A percentile compares a stretch with the other conserved stretches of the same genome.
These are phyloP conservation scores for Gouania willdenowi DNA, from an alignment of 2,797 vertebrate species.

Conservation along the genomic window DNA sequence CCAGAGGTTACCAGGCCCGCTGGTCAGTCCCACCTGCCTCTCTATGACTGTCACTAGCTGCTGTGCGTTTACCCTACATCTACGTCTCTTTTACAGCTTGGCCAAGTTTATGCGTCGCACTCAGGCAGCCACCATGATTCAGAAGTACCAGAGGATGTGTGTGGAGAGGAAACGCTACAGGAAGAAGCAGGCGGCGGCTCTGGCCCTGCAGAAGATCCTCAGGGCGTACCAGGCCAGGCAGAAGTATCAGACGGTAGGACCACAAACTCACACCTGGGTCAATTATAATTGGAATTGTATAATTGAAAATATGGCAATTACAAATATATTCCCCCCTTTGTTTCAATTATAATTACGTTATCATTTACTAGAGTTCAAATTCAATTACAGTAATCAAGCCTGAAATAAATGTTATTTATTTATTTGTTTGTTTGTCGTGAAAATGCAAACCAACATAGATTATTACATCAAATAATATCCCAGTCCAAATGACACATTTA, in stretches of 20 bases:
- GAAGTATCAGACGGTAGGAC: slow-evolving; percentile 84
- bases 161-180: slow-evolving; percentile 80
- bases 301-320: too few relatives aligned
- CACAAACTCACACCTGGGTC: background rate
- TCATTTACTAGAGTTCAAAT: too few relatives aligned
- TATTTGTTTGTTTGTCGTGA: too few relatives aligned
- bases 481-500: too few relatives aligned
- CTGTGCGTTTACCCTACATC: background rate
- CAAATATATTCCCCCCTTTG: too few relatives aligned
- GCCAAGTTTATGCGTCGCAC: slow-evolving; percentile 89
- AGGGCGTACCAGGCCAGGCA: slow-evolving; percentile 89
- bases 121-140: slow-evolving; percentile 83
- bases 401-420: too few relatives aligned
- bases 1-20: slow-evolving; percentile 93
- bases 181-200: slow-evolving; percentile 78
- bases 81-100: slow-evolving; percentile 69
- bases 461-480: too few relatives aligned
- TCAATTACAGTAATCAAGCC: too few relatives aligned
- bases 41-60: too few relatives aligned
- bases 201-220: slow-evolving; percentile 88
- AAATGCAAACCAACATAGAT: too few relatives aligned
- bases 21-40: slow-evolving; percentile 80
- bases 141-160: slow-evolving; percentile 93
- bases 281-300: too few relatives aligned
- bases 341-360: too few relatives aligned